Evolutionary conservation across 1,140 invertebrate species (phyloP).

Genomic region (Lepidotrigona ventralis): DNA sequence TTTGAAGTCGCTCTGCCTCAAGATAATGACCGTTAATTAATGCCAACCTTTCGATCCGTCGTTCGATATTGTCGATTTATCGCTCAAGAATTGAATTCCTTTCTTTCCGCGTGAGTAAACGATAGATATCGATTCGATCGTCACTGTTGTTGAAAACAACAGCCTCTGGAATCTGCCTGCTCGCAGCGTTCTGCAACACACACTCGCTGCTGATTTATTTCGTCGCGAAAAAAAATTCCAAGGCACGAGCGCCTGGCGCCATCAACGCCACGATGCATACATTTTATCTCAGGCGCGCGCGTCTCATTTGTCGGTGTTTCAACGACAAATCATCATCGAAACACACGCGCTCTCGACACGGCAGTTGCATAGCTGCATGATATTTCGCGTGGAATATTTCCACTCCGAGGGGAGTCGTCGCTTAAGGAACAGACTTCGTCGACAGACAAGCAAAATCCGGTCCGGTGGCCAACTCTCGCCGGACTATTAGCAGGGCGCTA

Average conservation of each 20-base stretch:
- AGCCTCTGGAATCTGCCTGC: too few relatives aligned
- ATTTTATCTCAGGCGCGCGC: background rate
- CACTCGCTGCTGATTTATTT: background rate
- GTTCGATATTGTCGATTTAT: background rate
- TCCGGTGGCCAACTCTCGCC: background rate
- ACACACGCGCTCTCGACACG: background rate
- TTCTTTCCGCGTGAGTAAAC: too few relatives aligned
- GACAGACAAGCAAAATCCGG: background rate
- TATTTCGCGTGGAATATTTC: constrained; percentile 25
- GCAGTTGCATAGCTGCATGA: too few relatives aligned
- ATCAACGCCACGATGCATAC: background rate
- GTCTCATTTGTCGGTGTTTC: background rate
- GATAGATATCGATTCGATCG: background rate
- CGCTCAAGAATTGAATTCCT: background rate
- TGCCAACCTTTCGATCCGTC: background rate
- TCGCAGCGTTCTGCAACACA: background rate
- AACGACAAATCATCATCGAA: background rate
- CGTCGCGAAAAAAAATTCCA: background rate
- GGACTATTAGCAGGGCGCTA: constrained; percentile 9
- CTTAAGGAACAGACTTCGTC: background rate
- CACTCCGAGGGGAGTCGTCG: background rate
- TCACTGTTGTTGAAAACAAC: too few relatives aligned
- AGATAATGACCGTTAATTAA: constrained; percentile 2
- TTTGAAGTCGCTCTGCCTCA: background rate
- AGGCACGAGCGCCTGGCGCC: background rate